Base-by-base conservation (phyloP, 2,888 invertebrate species). In the Euplexia lucipara region DNA sequence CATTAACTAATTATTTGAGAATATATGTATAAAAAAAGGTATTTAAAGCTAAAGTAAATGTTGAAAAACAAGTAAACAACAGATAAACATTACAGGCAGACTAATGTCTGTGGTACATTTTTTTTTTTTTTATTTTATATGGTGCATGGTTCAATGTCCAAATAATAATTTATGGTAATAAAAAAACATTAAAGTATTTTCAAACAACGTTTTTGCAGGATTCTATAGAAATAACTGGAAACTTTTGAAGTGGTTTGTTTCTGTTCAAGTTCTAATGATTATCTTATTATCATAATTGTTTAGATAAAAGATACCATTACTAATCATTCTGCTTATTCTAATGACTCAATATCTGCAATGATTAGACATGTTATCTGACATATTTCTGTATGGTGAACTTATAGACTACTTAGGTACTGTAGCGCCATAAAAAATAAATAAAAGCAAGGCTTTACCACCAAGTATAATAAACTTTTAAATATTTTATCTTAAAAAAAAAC, bases 261-360 rank as follows among this genome's bases (percentile, higher is more conserved):
- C 37, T 57, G 26, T 69, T 69, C 6, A 45, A 56, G n/a, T 70
- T 63, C 7, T 41, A 51, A 44, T 51, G 9, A 18, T 54, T 45
- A 70, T 63, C 49, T 18, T 34, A 18, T 54, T 45, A 70, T 63
- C 49, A 12, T 34, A 63, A 49, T 72, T 60, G 37, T 37, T 57
- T 44, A 45, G 60, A 56, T 72, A 67, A 54, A 41, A 51, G n/a
- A 30, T 58, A 39, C 16, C 20, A 42, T 22, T 16, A 37, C 10
- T 37, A 44, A 52, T 70, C 14, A 54, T 56, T 56, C 20, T 45
- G 18, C 22, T 41, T 49, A 51, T 47, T 37, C 7, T 34, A 14
- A 56, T 52, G 47, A 65, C 35, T 71, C 30, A 71, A 16, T 56
- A 41, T 20, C 39, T 53, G 7, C 7, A 49, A 6, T 41, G 16